Conservation (phyloP, 1,140 invertebrate genomes). For the Agrypnia vestita region DNA sequence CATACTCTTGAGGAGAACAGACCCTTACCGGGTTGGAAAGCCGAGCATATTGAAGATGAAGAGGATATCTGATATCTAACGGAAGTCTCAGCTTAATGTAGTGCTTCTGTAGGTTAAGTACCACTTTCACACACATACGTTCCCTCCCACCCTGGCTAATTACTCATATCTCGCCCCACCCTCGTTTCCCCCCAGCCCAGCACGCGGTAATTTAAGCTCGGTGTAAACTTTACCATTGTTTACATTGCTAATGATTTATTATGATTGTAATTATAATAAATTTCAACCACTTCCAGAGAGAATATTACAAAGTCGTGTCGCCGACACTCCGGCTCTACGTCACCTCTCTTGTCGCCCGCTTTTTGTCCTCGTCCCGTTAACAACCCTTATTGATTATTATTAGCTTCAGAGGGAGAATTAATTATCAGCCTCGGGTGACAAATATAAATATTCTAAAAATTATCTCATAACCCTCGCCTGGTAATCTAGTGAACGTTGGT, state of each 20-base stretch:
- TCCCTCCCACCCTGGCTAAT: background rate
- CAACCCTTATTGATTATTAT: conserved; percentile 32
- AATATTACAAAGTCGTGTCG: conserved; percentile 12
- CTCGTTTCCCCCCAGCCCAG: background rate
- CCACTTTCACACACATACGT: too few relatives aligned
- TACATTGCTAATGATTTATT: conserved; percentile 37
- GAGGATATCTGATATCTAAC: too few relatives aligned
- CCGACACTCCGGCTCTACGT: background rate
- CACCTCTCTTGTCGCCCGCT: background rate
- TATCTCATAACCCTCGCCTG: too few relatives aligned
- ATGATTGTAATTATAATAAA: conserved; percentile 40
- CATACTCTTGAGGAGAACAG: too few relatives aligned
- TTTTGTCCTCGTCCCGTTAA: conserved; percentile 20
- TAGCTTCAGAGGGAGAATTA: too few relatives aligned
- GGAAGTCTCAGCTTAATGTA: too few relatives aligned
- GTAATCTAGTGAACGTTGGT: too few relatives aligned
- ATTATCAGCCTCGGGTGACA: too few relatives aligned
- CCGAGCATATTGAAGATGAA: too few relatives aligned
- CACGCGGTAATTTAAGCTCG: conserved; percentile 1
- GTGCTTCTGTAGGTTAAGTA: too few relatives aligned
- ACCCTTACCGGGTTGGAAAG: too few relatives aligned
- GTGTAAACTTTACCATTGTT: conserved; percentile 25
- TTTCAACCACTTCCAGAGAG: background rate
- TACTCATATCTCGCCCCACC: conserved; percentile 2
- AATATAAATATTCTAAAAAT: too few relatives aligned